Conservation (phyloP, 2,888 invertebrate species). For the Oithona nana region DNA sequence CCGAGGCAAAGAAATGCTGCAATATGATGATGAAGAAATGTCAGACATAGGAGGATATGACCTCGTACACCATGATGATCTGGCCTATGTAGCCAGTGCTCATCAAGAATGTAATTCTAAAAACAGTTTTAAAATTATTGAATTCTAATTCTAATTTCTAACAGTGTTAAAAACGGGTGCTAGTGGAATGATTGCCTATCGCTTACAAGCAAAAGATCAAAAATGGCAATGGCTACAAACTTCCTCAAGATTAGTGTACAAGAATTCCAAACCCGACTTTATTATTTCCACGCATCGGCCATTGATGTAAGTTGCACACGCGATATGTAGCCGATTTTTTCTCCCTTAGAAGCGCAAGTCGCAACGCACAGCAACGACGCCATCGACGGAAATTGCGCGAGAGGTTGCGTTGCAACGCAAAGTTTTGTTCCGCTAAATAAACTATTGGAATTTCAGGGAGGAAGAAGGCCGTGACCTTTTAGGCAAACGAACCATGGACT, state of each 20-base stretch:
- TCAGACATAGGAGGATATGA: slow-evolving; percentile 91
- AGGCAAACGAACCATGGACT: slow-evolving; percentile 96
- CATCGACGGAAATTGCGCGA: background rate
- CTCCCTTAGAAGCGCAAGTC: background rate
- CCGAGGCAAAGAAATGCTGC: slow-evolving; percentile 83
- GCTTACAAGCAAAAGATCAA: slow-evolving; percentile 81
- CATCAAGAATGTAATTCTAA: slow-evolving; percentile 99
- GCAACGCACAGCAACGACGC: background rate
- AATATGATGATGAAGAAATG: slow-evolving; percentile 76
- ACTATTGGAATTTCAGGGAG: slow-evolving; percentile 58
- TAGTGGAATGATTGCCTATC: slow-evolving; percentile 95
- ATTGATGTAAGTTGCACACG: slow-evolving; percentile 71
- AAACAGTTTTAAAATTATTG: too few relatives aligned
- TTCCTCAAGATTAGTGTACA: slow-evolving; percentile 86
- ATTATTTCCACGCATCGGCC: slow-evolving; percentile 97
- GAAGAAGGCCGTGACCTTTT: slow-evolving; percentile 93
- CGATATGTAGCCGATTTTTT: too few relatives aligned
- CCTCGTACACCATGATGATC: slow-evolving; percentile 90
- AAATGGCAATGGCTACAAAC: slow-evolving; percentile 98
- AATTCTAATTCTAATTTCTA: slow-evolving; percentile 24
- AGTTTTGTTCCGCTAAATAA: background rate
- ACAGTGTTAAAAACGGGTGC: slow-evolving; percentile 95
- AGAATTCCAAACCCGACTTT: slow-evolving; percentile 97
- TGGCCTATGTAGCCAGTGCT: slow-evolving; percentile 91
- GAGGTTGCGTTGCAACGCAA: background rate